phyloP scores from a whole-genome alignment of 2,888 invertebrate species.

The Crossocerus cetratus region DNA sequence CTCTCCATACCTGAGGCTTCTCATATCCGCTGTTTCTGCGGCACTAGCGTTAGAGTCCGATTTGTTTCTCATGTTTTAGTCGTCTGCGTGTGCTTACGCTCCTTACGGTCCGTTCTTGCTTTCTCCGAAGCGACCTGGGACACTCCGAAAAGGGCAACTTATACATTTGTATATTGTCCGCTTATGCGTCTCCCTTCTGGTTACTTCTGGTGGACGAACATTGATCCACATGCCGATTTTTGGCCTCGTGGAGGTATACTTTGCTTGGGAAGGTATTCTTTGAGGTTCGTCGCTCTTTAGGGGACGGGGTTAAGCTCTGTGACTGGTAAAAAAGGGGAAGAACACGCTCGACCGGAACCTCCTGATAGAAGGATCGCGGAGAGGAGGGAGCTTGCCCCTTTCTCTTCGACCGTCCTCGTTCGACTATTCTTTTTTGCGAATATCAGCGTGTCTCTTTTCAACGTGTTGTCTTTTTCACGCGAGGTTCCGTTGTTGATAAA shows the following conservation, averaged over 20 bases:
- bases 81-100: too few relatives aligned
- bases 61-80: too few relatives aligned
- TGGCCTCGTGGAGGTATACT: neutral
- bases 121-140: neutral
- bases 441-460: slow-evolving; percentile 5
- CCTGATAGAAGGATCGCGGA: slow-evolving; percentile 24
- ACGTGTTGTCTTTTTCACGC: slow-evolving; percentile 1
- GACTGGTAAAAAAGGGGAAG: slow-evolving; percentile 57
- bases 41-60: slow-evolving; percentile 29
- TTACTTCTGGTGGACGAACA: slow-evolving; percentile 30
- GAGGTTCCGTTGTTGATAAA: slow-evolving; percentile 21
- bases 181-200: neutral
- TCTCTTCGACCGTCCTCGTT: slow-evolving; percentile 29
- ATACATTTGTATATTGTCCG: slow-evolving; percentile 11
- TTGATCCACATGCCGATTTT: slow-evolving; percentile 11
- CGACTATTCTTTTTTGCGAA: slow-evolving; percentile 18
- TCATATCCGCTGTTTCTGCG: slow-evolving; percentile 17
- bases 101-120: slow-evolving; percentile 6
- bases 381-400: slow-evolving; percentile 17
- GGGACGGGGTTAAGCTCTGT: slow-evolving; percentile 58
- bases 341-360: slow-evolving; percentile 53
- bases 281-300: slow-evolving; percentile 20
- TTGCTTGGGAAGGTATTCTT: neutral
- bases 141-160: slow-evolving; percentile 20
- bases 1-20: slow-evolving; percentile 30